Evolutionary conservation across 53 echinoderm and acorn worm species (phyloP), one percentile per base, ranked within the genome.

Genomic region (Henricia sp.): DNA sequence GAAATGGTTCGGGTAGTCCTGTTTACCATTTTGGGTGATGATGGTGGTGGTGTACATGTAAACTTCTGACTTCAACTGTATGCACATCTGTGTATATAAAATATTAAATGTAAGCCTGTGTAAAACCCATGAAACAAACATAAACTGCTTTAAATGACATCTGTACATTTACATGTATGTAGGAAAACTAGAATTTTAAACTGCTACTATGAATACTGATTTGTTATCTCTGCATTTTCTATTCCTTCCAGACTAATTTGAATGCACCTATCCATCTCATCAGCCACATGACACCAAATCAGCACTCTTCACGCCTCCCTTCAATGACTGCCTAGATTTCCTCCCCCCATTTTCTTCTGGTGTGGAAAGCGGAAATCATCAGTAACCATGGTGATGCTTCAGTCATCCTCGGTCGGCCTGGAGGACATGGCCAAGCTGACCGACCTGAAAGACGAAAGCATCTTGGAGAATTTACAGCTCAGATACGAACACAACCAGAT

Each of bases 371-470:
- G 63, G 65, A 80, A 63, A 63, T 62, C 43, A 53, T 58, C 90
- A 70, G 82, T 83, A 65, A 86, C 88, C 72, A 86, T 89, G 87
- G 83, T 84, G 66, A 83, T 90, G 12, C 77, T 87, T 25, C 86
- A 85, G 20, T 82, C 72, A 35, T 83, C 88, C 63, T 86, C 77
- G 25, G 91, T 91, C 3, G 96, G 96, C 71, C 82, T 94, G 85
- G 89, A 94, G 82, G 96, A 96, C 71, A 96, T 96, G 96, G 93
- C 96, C 70, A 94, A 96, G 55, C 88, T 96, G 59, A 74, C 85
- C 55, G 96, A 96, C 29, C 92, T 96, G 24, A 84, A 96, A 32
- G 96, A 94, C 30, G 84, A 72, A 37, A 89, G 91, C 37, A 96
- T 96, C 30, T 60, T 96, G 68, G 90, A 96, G 23, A 96, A 96